These are phyloP conservation scores for Papilio glaucus DNA, from an alignment of 1,140 invertebrate genomes.

Conservation along the genomic window DNA sequence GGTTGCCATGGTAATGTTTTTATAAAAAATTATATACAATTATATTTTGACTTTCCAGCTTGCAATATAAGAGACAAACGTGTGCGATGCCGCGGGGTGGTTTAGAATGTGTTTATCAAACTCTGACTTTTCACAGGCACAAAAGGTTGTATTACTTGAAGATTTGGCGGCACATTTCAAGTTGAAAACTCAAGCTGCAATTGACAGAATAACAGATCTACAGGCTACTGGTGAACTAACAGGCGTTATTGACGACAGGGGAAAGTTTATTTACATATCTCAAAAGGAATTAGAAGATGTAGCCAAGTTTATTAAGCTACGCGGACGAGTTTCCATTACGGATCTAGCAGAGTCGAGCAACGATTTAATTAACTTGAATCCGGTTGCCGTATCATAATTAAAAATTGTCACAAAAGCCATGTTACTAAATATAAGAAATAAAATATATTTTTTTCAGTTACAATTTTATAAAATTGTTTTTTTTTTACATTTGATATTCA, in stretches of 20 bases:
- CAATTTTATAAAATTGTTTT: background rate
- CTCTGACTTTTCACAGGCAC: slow-evolving; percentile 77
- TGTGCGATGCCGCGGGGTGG: too few species aligned
- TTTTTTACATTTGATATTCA: background rate
- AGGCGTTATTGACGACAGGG: slow-evolving; percentile 99
- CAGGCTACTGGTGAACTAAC: slow-evolving; percentile 91
- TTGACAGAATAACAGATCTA: slow-evolving; percentile 94
- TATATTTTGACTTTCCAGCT: too few species aligned
- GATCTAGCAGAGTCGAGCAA: slow-evolving; percentile 98
- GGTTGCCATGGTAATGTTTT: too few species aligned
- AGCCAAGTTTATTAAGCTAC: slow-evolving; percentile 97
- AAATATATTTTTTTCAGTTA: slow-evolving; percentile 10
- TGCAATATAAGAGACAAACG: too few species aligned
- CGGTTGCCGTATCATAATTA: slow-evolving; percentile 68
- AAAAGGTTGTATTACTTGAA: slow-evolving; percentile 98
- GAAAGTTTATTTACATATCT: slow-evolving; percentile 99
- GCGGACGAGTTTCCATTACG: slow-evolving; percentile 95
- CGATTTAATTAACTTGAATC: slow-evolving; percentile 93
- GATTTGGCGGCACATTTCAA: slow-evolving; percentile 96
- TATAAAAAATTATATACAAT: too few species aligned
- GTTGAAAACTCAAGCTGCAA: slow-evolving; percentile 94
- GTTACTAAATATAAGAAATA: background rate
- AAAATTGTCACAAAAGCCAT: slow-evolving; percentile 4
- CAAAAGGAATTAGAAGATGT: slow-evolving; percentile 95
- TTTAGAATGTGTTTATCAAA: background rate